A percentile compares a stretch with the other conserved stretches of the same genome.
Conservation (phyloP, 2,797 vertebrate species). For the Lutjanus campechanus region DNA sequence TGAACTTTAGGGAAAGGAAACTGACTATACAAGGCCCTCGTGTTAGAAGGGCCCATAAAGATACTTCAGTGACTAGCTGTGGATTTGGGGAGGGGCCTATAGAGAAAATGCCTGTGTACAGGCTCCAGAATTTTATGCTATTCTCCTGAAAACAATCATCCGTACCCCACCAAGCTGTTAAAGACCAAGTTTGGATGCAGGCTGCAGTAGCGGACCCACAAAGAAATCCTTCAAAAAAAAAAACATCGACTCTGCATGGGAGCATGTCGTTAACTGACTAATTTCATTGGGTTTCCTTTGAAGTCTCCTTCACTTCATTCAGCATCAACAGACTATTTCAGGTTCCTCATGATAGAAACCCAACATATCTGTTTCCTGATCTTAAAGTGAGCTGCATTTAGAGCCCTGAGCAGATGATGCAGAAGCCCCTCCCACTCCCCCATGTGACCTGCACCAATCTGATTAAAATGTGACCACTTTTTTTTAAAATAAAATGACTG, state of each 20-base stretch:
- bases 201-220: background rate
- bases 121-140: too few relatives aligned
- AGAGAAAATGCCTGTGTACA: too few relatives aligned
- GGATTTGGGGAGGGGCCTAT: too few relatives aligned
- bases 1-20: too few relatives aligned
- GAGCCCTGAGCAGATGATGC: conserved; percentile 32
- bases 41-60: too few relatives aligned
- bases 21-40: too few relatives aligned
- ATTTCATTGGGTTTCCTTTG: conserved; percentile 44
- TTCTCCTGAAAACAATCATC: background rate
- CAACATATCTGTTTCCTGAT: conserved; percentile 14
- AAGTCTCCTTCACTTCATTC: conserved; percentile 30
- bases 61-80: too few relatives aligned
- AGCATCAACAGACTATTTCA: conserved; percentile 19
- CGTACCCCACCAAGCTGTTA: background rate
- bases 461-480: conserved; percentile 51
- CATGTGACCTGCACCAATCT: conserved; percentile 44
- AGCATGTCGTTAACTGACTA: background rate
- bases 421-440: conserved; percentile 44
- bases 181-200: background rate
- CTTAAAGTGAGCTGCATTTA: conserved; percentile 22
- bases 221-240: conserved; percentile 10
- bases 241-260: background rate
- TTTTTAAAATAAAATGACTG: conserved; percentile 54
- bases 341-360: conserved; percentile 43